Evolutionary conservation across 2,888 invertebrate genomes (phyloP), one percentile per base, ranked within the genome.

Genomic region (Chydorus sphaericus): DNA sequence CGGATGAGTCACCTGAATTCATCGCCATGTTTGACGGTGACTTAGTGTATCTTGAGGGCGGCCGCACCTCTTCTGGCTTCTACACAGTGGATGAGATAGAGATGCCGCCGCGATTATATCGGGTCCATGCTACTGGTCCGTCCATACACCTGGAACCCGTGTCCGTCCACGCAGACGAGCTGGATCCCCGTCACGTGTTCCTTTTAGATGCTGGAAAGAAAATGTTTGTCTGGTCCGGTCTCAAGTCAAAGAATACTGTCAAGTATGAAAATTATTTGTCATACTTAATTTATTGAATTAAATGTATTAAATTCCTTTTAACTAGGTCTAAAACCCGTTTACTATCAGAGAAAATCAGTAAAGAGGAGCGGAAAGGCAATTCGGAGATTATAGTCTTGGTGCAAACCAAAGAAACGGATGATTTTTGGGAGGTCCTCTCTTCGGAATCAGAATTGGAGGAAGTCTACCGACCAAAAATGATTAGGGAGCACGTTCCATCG

Each of bases 291-390:
- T 8, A 29, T 18, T 11, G 23, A 18, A 2, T n/a, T 10, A 29
- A 56, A 26, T 44, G 4, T 26, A 14, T 54, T 54, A 16, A 52
- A 37, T n/a, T 18, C 26, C 16, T 1, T 10, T 33, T 37, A 7
- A 5, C 26, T 48, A 44, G 44, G 44, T 52, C 52, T 26, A 52
- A 52, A 23, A 36, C 52, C 5, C 52, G 52, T 10, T 73, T 99
- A 14, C 82, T 98, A 75, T 89, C 96, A 3, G 98, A 98, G 70
- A 97, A 97, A 71, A 90, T 99, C 57, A 98, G 96, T 70, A 97
- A 97, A 71, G 91, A 93, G 66, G 98, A 99, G 70, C 76, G 97
- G 20, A 98, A 98, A 70, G 91, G 90, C 67, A 86, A 86, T 68
- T 84, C 93, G 0, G 93, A 94, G 66, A 83, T 98, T 56, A 73